A percentile compares a stretch with the other conserved stretches of the same genome.
phyloP scores from a whole-genome alignment of 2,113 vertebrate species.

The Alouatta palliata region DNA sequence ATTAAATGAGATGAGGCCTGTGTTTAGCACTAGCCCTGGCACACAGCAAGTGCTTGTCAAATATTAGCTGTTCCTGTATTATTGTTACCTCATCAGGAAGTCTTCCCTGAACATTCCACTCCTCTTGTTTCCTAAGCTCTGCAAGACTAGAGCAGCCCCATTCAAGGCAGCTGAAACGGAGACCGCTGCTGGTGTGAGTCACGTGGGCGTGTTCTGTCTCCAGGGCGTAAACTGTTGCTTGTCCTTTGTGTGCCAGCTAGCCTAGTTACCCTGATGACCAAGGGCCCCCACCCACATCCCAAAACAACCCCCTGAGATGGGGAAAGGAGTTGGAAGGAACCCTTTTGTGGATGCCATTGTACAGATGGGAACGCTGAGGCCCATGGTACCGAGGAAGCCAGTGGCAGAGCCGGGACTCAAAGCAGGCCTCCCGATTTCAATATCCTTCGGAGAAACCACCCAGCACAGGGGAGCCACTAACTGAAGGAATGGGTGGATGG shows the following conservation, averaged over 20 bases:
- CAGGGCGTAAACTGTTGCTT: background rate
- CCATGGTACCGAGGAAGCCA: background rate
- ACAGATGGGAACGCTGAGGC: background rate
- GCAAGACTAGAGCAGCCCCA: background rate
- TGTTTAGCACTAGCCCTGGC: background rate
- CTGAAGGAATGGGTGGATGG: background rate
- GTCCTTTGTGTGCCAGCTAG: background rate
- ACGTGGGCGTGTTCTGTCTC: background rate
- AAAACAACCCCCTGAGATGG: fast-evolving
- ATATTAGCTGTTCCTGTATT: background rate
- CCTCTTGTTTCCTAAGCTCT: background rate
- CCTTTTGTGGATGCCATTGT: background rate
- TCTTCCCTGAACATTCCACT: background rate
- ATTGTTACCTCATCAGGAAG: background rate
- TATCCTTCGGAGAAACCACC: background rate
- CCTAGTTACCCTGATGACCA: background rate
- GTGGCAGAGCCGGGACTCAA: background rate
- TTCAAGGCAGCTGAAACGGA: background rate
- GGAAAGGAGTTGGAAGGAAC: background rate
- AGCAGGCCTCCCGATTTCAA: background rate
- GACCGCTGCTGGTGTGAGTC: background rate
- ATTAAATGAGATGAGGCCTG: background rate
- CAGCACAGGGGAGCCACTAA: background rate
- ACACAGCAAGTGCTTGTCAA: background rate
- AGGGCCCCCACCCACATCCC: background rate